Evolutionary conservation across 1,140 invertebrate genomes (phyloP), one percentile per base, ranked within the genome.

Genomic region (Steinernema feltiae): DNA sequence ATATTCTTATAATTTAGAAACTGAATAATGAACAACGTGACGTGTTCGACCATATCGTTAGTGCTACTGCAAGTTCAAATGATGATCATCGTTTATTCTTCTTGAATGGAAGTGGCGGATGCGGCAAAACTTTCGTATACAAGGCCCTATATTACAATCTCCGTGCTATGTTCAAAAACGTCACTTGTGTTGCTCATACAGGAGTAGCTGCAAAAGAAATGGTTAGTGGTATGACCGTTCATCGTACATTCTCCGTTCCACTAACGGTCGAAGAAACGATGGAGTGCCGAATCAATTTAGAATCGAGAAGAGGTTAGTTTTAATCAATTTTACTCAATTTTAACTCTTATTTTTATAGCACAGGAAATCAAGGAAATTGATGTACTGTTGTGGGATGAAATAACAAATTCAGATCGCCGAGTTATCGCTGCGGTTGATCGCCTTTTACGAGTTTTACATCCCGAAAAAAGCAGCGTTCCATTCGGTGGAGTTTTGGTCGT

Each of bases 401-500:
- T 21, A 21, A 7, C 53, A n/a, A 63, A 15, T 7, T 15, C 53
- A 3, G 53, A 63, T 27, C 7, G 24, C 2, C 15, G 53, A 12
- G 24, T 63, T n/a, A 15, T n/a, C 53, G 53, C 53, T 17, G 12
- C 12, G 3, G 24, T 63, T 63, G 53, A 63, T 21, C 53, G 53
- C 3, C 24, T 63, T 63, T 27, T 63, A 15, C 15, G 24, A 12
- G 24, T 63, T 63, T 21, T 63, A 3, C 53, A 63, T 27, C 53
- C 69, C 0, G 41, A 69, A 17, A n/a, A n/a, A n/a, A 24, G 21
- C 69, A 27, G 27, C 31, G 1, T 17, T 30, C 78, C 70, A 41
- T 76, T 78, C 32, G 78, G 70, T 72, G 70, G 78, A 35, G 63
- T 70, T 63, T 35, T 71, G 31, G 46, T 79, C 0, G 17, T 79